These are phyloP conservation scores for Halichondria panicea DNA, from an alignment of 37 sponge, comb jelly and placozoan genomes.

Conservation along the genomic window DNA sequence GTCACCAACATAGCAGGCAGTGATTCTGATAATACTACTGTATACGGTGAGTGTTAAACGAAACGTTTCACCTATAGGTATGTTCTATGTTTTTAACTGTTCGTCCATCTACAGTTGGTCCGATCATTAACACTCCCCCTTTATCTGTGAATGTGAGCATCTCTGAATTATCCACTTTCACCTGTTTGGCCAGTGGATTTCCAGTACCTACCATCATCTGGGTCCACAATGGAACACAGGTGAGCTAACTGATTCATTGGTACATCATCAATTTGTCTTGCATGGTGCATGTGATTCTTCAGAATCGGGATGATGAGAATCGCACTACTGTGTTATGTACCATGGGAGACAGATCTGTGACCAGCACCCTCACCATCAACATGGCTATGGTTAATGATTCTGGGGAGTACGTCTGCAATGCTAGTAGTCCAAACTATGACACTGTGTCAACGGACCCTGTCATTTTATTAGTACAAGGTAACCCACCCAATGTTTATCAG, in stretches of 20 bases:
- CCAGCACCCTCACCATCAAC: constrained; percentile 23
- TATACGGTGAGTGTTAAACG: constrained; percentile 27
- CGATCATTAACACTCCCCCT: constrained; percentile 29
- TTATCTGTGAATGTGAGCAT: constrained; percentile 7
- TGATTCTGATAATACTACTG: not conserved
- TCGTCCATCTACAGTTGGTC: constrained; percentile 41
- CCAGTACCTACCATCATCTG: constrained; percentile 46
- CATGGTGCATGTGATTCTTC: too few species aligned
- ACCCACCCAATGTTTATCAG: not conserved
- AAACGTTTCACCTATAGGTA: not conserved
- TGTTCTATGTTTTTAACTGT: not conserved
- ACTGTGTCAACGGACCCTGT: constrained; percentile 4
- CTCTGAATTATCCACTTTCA: not conserved
- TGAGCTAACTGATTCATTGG: too few species aligned
- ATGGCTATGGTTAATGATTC: constrained; percentile 37
- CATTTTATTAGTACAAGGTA: constrained; percentile 53
- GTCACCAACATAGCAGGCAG: constrained; percentile 57
- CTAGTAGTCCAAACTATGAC: not conserved
- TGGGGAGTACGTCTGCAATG: constrained; percentile 51
- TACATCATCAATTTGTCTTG: too few species aligned
- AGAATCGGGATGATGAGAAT: not conserved
- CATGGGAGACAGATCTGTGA: not conserved
- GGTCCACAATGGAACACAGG: constrained; percentile 50
- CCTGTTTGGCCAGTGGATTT: constrained; percentile 43
- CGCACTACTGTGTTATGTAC: constrained; percentile 11